phyloP scores from a whole-genome alignment of 1,140 invertebrate species.

The Yoshiicerus persimilis region DNA sequence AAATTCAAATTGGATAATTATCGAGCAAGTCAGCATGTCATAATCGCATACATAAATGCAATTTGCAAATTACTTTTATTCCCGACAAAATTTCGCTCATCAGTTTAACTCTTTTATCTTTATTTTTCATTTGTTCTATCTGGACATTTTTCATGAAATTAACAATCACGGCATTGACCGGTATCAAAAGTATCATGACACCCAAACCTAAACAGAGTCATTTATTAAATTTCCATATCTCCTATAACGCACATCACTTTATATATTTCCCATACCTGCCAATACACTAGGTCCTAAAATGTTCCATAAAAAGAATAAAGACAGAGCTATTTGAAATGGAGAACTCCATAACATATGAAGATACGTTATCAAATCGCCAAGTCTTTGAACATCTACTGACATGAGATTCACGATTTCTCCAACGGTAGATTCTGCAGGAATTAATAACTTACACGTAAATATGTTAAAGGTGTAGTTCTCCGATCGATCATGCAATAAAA shows the following conservation, averaged over 20 bases:
- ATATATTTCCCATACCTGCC: constrained; percentile 54
- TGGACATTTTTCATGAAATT: constrained; percentile 56
- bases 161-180: constrained; percentile 59
- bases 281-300: constrained; percentile 60
- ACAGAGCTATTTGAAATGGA: constrained; percentile 62
- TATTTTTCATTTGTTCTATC: constrained; percentile 54
- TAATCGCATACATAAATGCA: constrained; percentile 48
- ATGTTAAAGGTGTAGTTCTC: too few relatives aligned
- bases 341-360: constrained; percentile 65
- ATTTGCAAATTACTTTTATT: constrained; percentile 53
- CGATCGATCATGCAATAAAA: neutral
- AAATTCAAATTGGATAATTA: neutral
- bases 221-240: too few relatives aligned
- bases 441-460: neutral
- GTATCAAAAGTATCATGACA: constrained; percentile 60
- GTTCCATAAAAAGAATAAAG: constrained; percentile 61
- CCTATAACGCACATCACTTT: too few relatives aligned
- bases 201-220: constrained; percentile 49
- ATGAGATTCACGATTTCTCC: constrained; percentile 63
- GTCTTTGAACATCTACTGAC: constrained; percentile 59
- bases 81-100: constrained; percentile 53
- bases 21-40: too few relatives aligned
- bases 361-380: constrained; percentile 58
- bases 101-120: constrained; percentile 58
- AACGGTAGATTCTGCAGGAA: constrained; percentile 54